Evolutionary conservation across 2,888 invertebrate species (phyloP).

Genomic region (Leptinotarsa peninsularis): DNA sequence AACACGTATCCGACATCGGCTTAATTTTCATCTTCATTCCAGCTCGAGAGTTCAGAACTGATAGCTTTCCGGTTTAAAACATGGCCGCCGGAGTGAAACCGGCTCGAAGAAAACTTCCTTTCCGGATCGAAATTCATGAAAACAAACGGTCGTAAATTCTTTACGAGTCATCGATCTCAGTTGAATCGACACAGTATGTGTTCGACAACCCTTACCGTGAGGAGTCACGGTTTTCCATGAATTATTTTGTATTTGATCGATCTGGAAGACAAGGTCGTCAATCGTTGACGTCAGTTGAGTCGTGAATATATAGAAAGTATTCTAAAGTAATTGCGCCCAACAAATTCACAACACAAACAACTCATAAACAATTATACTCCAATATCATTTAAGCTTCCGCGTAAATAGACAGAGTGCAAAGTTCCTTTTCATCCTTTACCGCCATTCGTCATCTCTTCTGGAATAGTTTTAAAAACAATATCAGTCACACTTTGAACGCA

Average conservation of each 20-base stretch:
- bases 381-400: no score
- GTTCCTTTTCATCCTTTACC: no score
- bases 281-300: background rate
- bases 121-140: conserved; percentile 47
- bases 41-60: conserved; percentile 4
- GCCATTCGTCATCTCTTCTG: no score
- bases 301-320: background rate
- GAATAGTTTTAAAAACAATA: no score
- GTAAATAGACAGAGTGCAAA: no score
- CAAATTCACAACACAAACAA: no score
- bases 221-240: background rate
- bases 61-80: conserved; percentile 10
- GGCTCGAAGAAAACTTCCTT: conserved; percentile 51
- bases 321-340: background rate
- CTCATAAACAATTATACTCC: no score
- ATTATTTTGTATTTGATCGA: conserved; percentile 1
- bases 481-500: no score
- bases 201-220: conserved; percentile 32
- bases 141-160: conserved; percentile 33
- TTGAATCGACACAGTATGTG: conserved; percentile 30
- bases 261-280: background rate
- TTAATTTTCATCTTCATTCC: conserved; percentile 19
- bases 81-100: conserved; percentile 36
- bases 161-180: conserved; percentile 35
- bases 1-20: conserved; percentile 1